phyloP scores from a whole-genome alignment of 1,140 invertebrate genomes.

The Drosophila repletoides region DNA sequence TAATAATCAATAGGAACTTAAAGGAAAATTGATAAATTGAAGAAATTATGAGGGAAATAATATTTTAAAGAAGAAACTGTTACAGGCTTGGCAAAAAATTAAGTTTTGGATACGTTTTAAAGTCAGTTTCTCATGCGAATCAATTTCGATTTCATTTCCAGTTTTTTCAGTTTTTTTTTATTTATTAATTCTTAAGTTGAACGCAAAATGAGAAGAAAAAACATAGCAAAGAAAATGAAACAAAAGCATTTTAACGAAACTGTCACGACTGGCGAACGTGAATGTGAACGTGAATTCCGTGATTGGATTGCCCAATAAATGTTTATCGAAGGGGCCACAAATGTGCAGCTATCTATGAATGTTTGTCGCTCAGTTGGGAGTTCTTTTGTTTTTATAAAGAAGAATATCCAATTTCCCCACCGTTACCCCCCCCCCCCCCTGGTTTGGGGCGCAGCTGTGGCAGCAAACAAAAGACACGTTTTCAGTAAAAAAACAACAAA shows the following conservation, averaged over 20 bases:
- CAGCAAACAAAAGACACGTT: conserved; percentile 72
- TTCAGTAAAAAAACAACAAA: conserved; percentile 16
- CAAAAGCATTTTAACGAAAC: conserved; percentile 74
- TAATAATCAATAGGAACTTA: not conserved
- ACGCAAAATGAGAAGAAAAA: conserved; percentile 22
- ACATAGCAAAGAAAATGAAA: conserved; percentile 46
- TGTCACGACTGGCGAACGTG: conserved; percentile 72
- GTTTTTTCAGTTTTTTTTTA: conserved; percentile 36
- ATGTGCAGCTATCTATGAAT: conserved; percentile 65
- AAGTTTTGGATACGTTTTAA: no score
- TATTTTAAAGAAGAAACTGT: no score
- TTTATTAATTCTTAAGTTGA: conserved; percentile 50
- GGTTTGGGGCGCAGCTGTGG: conserved; percentile 50
- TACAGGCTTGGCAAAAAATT: no score
- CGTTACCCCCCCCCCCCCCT: not conserved
- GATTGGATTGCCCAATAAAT: conserved; percentile 80
- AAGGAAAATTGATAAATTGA: no score
- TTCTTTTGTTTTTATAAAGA: conserved; percentile 61
- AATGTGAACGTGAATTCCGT: conserved; percentile 74
- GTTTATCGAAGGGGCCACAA: conserved; percentile 72
- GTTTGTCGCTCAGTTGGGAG: conserved; percentile 53
- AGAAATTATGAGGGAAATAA: no score
- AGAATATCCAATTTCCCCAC: conserved; percentile 28
- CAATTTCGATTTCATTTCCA: conserved; percentile 45
- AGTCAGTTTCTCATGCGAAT: conserved; percentile 4